Base-by-base conservation (phyloP, 2,797 vertebrate species). In the Australoheros facetus region DNA sequence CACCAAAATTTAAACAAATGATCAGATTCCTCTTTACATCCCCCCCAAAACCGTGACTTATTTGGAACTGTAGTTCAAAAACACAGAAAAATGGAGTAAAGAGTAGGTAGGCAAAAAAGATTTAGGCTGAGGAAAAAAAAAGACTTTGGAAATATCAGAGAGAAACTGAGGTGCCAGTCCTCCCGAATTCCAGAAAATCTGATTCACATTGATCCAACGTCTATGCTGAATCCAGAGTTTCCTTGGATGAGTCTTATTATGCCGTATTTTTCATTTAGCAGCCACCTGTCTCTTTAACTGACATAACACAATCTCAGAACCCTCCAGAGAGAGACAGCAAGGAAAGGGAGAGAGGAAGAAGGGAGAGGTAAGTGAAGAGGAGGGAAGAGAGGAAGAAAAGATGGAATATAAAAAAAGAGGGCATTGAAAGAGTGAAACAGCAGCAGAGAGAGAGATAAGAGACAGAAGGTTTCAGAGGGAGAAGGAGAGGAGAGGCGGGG, bases 241-340 rank as follows among this genome's bases (percentile, higher is more conserved):
- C 66, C 58, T 60, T 34, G 3, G 60, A 77, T 53, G 32, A 73
- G 45, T 81, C 54, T 55, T 75, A 79, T 78, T 73, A 78, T 21
- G 55, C 80, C 19, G 66, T 75, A 60, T 82, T 83, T 89, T 80
- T 77, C 56, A 56, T 73, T 83, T 71, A 60, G 56, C 81, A 30
- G 13, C 0, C 14, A 10, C 3, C 71, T 81, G 83, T 75, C 80
- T 85, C 83, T 89, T 89, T 88, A 89, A 87, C 71, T 78, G 83
- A 82, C 86, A 85, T 76, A 73, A 87, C 80, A 51, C 78, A 54
- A 77, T 73, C 70, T 32, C 56, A 73, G 26, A 11, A 51, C 3
- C 45, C 82, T 71, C 78, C 59, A 9, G 26, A 84, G 82, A 79
- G 57, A 32, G 30, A 32, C 1, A 7, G 32, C 32, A 32, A 45